Conservation (phyloP, 2,113 vertebrate genomes). For the Pseudois nayaur region DNA sequence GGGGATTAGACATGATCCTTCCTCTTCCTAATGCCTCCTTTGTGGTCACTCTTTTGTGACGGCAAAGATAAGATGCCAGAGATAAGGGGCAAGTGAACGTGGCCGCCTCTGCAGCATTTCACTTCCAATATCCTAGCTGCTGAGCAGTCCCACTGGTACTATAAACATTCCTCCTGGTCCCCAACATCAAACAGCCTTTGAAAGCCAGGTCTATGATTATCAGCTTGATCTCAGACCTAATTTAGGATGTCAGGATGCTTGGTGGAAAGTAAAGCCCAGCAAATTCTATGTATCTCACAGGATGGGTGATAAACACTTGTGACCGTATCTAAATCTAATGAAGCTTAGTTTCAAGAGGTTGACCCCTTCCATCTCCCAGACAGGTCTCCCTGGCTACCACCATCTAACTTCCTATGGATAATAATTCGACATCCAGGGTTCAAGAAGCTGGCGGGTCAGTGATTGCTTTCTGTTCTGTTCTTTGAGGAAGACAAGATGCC, state of each 20-base stretch:
- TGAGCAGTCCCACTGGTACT: background rate
- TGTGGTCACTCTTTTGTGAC: conserved; percentile 27
- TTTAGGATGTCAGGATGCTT: background rate
- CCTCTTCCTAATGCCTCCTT: background rate
- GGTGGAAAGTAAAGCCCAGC: background rate
- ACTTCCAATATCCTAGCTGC: background rate
- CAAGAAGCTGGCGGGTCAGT: background rate
- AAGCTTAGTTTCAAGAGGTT: background rate
- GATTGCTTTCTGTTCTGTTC: background rate
- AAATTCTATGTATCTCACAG: background rate
- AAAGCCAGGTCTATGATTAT: background rate
- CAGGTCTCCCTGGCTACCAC: background rate
- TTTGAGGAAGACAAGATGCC: background rate
- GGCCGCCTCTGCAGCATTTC: background rate
- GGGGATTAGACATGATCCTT: conserved; percentile 49
- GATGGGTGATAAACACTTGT: background rate
- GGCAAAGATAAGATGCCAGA: conserved; percentile 32
- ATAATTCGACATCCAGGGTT: background rate
- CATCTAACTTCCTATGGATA: background rate
- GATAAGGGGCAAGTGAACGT: background rate
- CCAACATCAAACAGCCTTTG: background rate
- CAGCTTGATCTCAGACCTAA: background rate
- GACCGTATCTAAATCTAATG: background rate
- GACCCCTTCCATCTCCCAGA: background rate
- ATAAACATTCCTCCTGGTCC: background rate